A percentile compares a stretch with the other conserved stretches of the same genome.
These are phyloP conservation scores for Amphibalanus amphitrite DNA, from an alignment of 1,140 invertebrate species.

Conservation along the genomic window DNA sequence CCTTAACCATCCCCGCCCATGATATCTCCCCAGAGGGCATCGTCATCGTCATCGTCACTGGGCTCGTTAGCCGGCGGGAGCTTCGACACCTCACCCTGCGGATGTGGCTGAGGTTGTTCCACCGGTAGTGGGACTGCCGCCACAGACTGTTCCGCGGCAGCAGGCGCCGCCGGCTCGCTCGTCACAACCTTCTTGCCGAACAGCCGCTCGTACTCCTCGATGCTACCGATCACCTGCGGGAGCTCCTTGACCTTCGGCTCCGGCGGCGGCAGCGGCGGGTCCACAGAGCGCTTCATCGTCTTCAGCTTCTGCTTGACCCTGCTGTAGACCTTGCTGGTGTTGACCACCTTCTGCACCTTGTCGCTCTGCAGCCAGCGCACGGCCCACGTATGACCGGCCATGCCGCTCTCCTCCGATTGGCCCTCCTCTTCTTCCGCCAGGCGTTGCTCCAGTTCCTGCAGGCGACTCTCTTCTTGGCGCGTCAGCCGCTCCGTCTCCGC, in stretches of 20 bases:
- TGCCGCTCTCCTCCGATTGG: background rate
- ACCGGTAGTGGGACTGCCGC: too few relatives aligned
- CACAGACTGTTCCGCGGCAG: too few relatives aligned
- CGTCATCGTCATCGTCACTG: too few relatives aligned
- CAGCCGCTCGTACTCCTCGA: constrained; percentile 21
- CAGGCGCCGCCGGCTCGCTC: too few relatives aligned
- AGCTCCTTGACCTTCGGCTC: constrained; percentile 9
- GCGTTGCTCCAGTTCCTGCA: constrained; percentile 8
- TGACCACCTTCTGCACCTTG: constrained; percentile 22
- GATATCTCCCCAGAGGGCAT: too few relatives aligned
- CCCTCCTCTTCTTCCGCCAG: background rate
- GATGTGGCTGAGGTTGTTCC: too few relatives aligned
- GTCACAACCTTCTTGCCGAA: constrained; percentile 18
- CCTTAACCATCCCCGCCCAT: too few relatives aligned
- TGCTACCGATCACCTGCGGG: constrained; percentile 21
- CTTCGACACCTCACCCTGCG: too few relatives aligned
- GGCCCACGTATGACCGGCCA: constrained; percentile 20
- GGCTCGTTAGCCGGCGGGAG: too few relatives aligned
- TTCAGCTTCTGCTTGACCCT: constrained; percentile 21
- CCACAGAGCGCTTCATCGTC: constrained; percentile 8
- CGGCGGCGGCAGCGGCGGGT: constrained; percentile 7
- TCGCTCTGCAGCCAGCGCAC: constrained; percentile 23
- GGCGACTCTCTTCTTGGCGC: too few relatives aligned
- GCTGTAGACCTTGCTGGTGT: constrained; percentile 21
- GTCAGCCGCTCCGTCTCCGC: too few relatives aligned